Conservation (phyloP, 1,140 invertebrate species). For the Mercenaria mercenaria region DNA sequence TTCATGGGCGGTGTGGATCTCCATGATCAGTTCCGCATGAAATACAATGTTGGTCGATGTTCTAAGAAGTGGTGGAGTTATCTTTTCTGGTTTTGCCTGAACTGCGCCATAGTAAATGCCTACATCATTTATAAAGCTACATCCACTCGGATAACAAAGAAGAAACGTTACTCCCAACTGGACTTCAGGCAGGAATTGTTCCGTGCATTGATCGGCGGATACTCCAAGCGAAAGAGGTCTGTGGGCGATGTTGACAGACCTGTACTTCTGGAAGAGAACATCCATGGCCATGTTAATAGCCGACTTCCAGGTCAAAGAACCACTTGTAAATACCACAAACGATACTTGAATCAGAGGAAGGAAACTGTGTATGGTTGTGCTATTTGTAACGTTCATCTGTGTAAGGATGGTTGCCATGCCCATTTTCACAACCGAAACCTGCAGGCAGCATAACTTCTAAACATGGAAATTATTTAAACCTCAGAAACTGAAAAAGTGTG, state of each 20-base stretch:
- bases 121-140: not conserved
- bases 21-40: slow-evolving; percentile 3
- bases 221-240: not conserved
- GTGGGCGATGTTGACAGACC: no score
- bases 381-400: no score
- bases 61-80: not conserved
- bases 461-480: no score
- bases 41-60: no score
- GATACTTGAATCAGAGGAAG: no score
- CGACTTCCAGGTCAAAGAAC: not conserved
- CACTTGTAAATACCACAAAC: not conserved
- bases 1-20: slow-evolving; percentile 6
- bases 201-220: not conserved
- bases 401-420: not conserved
- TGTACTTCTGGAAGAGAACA: not conserved
- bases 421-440: not conserved
- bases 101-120: not conserved
- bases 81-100: not conserved
- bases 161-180: not conserved
- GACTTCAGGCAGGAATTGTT: not conserved
- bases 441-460: no score
- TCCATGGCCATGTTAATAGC: not conserved
- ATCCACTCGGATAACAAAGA: not conserved
- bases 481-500: no score
- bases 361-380: not conserved